Evolutionary conservation across 2,888 invertebrate genomes (phyloP).

Genomic region (Brassicogethes aeneus): DNA sequence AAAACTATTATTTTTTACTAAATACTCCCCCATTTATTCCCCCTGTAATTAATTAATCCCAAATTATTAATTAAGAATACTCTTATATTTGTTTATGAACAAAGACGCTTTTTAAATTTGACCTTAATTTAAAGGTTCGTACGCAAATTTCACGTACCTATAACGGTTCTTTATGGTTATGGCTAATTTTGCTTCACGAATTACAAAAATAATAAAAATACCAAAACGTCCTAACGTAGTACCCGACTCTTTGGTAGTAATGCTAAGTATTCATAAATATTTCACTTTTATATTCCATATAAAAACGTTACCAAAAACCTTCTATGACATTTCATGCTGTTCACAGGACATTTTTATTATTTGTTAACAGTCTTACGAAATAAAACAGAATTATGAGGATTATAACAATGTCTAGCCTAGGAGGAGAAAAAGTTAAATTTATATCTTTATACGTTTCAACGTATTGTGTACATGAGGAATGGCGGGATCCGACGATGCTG

Average conservation of each 20-base stretch:
- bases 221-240: background rate
- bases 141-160: too few species aligned
- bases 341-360: slow-evolving; percentile 16
- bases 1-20: too few species aligned
- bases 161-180: too few species aligned
- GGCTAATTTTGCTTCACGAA: too few species aligned
- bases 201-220: background rate
- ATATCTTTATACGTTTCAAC: slow-evolving; percentile 15
- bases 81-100: too few species aligned
- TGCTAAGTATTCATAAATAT: slow-evolving; percentile 1
- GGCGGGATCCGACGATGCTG: slow-evolving; percentile 21
- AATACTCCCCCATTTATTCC: too few species aligned
- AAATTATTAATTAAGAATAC: too few species aligned
- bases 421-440: slow-evolving; percentile 14
- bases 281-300: background rate
- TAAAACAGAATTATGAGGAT: slow-evolving; percentile 26
- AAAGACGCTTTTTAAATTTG: too few species aligned
- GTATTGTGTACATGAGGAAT: slow-evolving; percentile 18
- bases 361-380: slow-evolving; percentile 21
- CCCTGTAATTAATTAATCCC: too few species aligned
- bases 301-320: background rate
- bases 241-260: too few species aligned
- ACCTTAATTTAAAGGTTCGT: too few species aligned
- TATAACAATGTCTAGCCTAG: slow-evolving; percentile 15
- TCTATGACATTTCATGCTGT: slow-evolving; percentile 3